phyloP scores from a whole-genome alignment of 2,888 invertebrate species.

The Atherix ibis region DNA sequence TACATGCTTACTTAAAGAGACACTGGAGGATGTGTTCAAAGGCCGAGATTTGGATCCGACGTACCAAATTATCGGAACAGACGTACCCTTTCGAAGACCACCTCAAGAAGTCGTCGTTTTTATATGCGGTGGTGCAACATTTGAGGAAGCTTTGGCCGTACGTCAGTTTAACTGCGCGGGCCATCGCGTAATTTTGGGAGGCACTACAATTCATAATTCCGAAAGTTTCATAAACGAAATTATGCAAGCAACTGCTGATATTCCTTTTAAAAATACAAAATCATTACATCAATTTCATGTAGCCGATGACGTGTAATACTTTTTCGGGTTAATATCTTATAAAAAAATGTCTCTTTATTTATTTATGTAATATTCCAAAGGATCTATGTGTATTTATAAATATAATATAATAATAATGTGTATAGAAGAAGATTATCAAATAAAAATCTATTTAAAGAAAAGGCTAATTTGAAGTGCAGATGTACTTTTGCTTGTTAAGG shows the following conservation, averaged over 20 bases:
- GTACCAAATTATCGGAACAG: conserved; percentile 69
- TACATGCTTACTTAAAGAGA: conserved; percentile 77
- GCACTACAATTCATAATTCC: conserved; percentile 85
- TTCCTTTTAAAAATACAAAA: conserved; percentile 46
- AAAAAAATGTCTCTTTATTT: too few species aligned
- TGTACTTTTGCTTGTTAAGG: too few species aligned
- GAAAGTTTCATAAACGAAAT: conserved; percentile 64
- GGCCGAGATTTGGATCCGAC: conserved; percentile 73
- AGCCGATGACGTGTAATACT: too few species aligned
- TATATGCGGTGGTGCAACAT: conserved; percentile 90
- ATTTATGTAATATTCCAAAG: too few species aligned
- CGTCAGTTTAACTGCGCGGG: conserved; percentile 60
- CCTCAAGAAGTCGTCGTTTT: conserved; percentile 93
- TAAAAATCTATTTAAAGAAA: too few species aligned
- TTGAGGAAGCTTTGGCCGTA: conserved; percentile 82
- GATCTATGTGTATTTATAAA: too few species aligned
- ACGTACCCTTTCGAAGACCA: conserved; percentile 40
- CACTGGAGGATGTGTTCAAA: conserved; percentile 77
- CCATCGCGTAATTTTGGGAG: conserved; percentile 71
- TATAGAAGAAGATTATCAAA: too few species aligned
- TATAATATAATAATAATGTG: too few species aligned
- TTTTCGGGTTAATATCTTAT: too few species aligned
- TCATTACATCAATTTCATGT: conserved; percentile 17
- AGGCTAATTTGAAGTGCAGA: too few species aligned
- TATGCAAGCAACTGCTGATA: conserved; percentile 46